Evolutionary conservation across 2,113 vertebrate genomes (phyloP).

Genomic region (Micromys minutus): DNA sequence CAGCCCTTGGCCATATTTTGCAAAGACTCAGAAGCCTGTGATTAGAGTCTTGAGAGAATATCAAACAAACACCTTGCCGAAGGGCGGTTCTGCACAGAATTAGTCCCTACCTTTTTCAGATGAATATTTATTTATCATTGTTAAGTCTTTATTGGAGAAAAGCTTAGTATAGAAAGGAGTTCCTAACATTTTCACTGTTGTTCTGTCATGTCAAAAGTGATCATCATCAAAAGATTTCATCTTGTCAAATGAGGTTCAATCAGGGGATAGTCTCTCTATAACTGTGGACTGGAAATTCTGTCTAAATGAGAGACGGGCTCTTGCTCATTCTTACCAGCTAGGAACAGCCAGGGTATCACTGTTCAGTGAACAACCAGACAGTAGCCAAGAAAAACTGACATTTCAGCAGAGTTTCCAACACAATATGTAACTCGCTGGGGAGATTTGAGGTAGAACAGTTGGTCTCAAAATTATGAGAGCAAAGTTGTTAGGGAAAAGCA

Average conservation of each 20-base stretch:
- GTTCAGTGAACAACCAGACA: not conserved
- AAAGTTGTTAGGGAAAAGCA: slow-evolving; percentile 26
- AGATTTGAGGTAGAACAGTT: slow-evolving; percentile 13
- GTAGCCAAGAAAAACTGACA: not conserved
- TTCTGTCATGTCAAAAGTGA: not conserved
- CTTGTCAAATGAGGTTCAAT: slow-evolving; percentile 11
- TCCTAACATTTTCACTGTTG: slow-evolving; percentile 45
- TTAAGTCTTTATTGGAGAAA: not conserved
- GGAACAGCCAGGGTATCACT: not conserved
- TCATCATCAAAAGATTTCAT: not conserved
- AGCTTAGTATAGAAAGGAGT: not conserved
- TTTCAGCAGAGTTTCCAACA: not conserved
- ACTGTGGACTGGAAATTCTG: not conserved
- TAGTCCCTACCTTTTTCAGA: not conserved
- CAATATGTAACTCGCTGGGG: slow-evolving; percentile 31
- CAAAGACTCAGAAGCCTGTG: slow-evolving; percentile 3
- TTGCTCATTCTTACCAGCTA: slow-evolving; percentile 28
- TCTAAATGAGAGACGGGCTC: not conserved
- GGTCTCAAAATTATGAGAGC: not conserved
- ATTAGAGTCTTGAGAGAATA: slow-evolving; percentile 30
- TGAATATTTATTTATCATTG: slow-evolving; percentile 57
- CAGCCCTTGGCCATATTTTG: not conserved
- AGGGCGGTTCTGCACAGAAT: slow-evolving; percentile 2
- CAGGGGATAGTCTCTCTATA: not conserved
- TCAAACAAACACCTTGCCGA: slow-evolving; percentile 34